These are phyloP conservation scores for Crocodylus rhombifer DNA, from an alignment of 2,797 vertebrate genomes.

Conservation along the genomic window DNA sequence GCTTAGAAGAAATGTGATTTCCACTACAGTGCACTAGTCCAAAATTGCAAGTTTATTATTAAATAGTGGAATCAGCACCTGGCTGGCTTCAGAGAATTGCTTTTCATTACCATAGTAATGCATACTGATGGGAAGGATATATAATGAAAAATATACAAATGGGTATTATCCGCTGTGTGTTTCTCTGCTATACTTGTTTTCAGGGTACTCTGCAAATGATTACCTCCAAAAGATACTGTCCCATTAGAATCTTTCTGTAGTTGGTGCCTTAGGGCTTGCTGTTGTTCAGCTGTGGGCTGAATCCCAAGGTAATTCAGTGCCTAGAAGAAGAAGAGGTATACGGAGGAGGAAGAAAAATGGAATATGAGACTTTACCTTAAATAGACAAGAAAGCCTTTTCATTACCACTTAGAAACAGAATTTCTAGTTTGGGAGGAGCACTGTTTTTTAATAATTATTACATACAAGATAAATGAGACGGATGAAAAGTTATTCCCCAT, in stretches of 20 bases:
- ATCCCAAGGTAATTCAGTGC: constrained; percentile 86
- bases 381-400: constrained; percentile 51
- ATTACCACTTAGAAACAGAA: constrained; percentile 37
- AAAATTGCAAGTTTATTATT: constrained; percentile 31
- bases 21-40: not conserved
- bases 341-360: not conserved
- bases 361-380: constrained; percentile 46
- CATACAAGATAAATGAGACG: not conserved
- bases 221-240: constrained; percentile 90
- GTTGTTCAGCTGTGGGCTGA: constrained; percentile 86
- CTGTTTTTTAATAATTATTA: not conserved
- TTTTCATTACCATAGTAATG: constrained; percentile 28
- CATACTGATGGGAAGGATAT: not conserved
- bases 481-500: not conserved
- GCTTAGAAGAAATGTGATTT: constrained; percentile 5
- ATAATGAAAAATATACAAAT: not conserved
- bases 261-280: constrained; percentile 85
- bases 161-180: constrained; percentile 7
- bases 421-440: not conserved
- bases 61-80: not conserved
- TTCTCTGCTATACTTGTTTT: constrained; percentile 22
- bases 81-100: not conserved
- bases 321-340: constrained; percentile 71
- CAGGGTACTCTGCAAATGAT: constrained; percentile 49
- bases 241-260: constrained; percentile 85